Evolutionary conservation across 2,113 vertebrate species (phyloP).

Genomic region (Ginglymostoma cirratum): DNA sequence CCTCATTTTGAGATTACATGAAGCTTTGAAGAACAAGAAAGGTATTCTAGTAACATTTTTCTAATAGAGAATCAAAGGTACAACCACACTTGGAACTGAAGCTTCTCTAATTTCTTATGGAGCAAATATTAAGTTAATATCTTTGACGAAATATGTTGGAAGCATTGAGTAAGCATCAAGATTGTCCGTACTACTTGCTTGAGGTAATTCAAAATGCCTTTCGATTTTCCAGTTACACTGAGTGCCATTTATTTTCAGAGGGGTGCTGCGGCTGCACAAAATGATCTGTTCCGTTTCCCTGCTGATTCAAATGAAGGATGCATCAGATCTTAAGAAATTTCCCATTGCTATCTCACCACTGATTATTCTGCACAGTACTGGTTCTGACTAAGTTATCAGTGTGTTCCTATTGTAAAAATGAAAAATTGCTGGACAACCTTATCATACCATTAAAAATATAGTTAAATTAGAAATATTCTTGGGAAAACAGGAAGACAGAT

Average conservation of each 20-base stretch:
- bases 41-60: neutral
- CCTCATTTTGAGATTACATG: neutral
- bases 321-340: neutral
- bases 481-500: neutral
- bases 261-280: neutral
- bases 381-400: neutral
- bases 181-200: neutral
- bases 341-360: neutral
- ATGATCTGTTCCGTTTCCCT: neutral
- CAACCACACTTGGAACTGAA: neutral
- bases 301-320: neutral
- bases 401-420: neutral
- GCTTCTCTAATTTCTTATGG: neutral
- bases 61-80: neutral
- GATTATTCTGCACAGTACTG: neutral
- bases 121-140: neutral
- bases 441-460: neutral
- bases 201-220: neutral
- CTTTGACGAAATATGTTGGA: neutral
- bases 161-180: neutral
- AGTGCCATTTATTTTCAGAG: constrained; percentile 5
- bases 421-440: neutral
- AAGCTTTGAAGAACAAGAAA: neutral
- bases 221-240: neutral
- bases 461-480: neutral